phyloP scores from a whole-genome alignment of 2,888 invertebrate genomes.

The Napeogenes inachia region DNA sequence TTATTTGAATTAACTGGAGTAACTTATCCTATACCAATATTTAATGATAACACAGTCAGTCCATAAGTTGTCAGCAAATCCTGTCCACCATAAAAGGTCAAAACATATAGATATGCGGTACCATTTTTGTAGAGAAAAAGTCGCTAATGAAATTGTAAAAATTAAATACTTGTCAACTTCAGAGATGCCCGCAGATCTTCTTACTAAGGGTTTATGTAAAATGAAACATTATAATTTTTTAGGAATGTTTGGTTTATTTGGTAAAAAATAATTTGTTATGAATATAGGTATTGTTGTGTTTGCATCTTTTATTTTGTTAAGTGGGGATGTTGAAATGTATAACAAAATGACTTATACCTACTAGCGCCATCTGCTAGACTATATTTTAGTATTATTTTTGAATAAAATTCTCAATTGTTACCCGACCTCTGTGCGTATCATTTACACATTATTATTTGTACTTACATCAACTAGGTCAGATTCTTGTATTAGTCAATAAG shows the following conservation, averaged over 20 bases:
- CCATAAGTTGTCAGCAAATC: slow-evolving; percentile 6
- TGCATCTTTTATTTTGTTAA: too few relatives aligned
- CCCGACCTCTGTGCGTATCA: too few relatives aligned
- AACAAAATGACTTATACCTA: too few relatives aligned
- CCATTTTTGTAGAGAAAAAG: slow-evolving; percentile 8
- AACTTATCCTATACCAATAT: neutral
- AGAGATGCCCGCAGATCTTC: slow-evolving; percentile 7
- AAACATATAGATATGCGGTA: slow-evolving; percentile 10
- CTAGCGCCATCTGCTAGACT: too few relatives aligned
- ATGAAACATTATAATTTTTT: neutral
- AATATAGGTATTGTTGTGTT: too few relatives aligned
- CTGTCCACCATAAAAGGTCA: slow-evolving; percentile 8
- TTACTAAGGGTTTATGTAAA: neutral
- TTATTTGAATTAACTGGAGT: neutral
- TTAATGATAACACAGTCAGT: slow-evolving; percentile 8
- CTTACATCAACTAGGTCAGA: too few relatives aligned
- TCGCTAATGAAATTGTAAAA: neutral
- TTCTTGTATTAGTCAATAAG: too few relatives aligned
- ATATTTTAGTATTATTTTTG: too few relatives aligned
- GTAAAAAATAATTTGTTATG: too few relatives aligned
- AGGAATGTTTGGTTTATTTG: neutral
- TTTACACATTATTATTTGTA: too few relatives aligned
- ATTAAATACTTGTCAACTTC: neutral
- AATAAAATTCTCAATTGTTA: too few relatives aligned
- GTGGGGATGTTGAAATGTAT: too few relatives aligned